Evolutionary conservation across 2,113 vertebrate genomes (phyloP).

Genomic region (Plotosus lineatus): DNA sequence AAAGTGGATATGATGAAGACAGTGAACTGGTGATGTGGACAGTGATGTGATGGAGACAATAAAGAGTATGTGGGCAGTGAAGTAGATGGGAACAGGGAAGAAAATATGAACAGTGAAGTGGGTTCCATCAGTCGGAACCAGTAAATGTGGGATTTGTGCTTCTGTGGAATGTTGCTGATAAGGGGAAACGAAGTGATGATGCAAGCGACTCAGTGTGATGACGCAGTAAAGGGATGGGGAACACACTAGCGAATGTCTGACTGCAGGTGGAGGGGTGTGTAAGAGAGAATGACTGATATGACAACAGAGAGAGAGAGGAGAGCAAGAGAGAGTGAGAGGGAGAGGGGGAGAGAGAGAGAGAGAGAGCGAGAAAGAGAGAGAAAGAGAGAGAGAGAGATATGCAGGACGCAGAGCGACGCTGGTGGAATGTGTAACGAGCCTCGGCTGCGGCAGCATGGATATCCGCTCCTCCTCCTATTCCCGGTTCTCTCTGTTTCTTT

Average conservation of each 20-base stretch:
- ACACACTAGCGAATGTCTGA: background rate
- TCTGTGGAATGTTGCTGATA: slow-evolving; percentile 5
- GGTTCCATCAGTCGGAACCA: background rate
- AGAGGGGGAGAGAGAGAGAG: slow-evolving; percentile 31
- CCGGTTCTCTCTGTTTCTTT: background rate
- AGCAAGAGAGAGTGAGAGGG: slow-evolving; percentile 53
- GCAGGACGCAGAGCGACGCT: slow-evolving; percentile 30
- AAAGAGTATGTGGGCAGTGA: too few relatives aligned
- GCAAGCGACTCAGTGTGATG: background rate
- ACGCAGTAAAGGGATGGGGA: background rate
- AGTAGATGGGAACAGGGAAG: too few relatives aligned
- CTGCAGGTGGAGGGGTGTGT: background rate
- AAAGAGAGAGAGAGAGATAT: slow-evolving; percentile 50
- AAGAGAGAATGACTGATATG: background rate
- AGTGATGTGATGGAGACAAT: too few relatives aligned
- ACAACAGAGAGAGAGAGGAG: background rate
- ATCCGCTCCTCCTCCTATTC: slow-evolving; percentile 3
- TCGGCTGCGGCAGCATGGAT: slow-evolving; percentile 24
- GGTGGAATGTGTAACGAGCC: slow-evolving; percentile 34
- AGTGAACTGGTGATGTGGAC: too few relatives aligned
- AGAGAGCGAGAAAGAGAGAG: slow-evolving; percentile 58
- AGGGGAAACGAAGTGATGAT: background rate
- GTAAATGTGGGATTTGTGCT: background rate
- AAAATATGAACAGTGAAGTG: too few relatives aligned
- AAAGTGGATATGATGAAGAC: too few relatives aligned